Evolutionary conservation across 2,113 vertebrate genomes (phyloP), one percentile per base, ranked within the genome.

Genomic region (Herpailurus yagouaroundi): DNA sequence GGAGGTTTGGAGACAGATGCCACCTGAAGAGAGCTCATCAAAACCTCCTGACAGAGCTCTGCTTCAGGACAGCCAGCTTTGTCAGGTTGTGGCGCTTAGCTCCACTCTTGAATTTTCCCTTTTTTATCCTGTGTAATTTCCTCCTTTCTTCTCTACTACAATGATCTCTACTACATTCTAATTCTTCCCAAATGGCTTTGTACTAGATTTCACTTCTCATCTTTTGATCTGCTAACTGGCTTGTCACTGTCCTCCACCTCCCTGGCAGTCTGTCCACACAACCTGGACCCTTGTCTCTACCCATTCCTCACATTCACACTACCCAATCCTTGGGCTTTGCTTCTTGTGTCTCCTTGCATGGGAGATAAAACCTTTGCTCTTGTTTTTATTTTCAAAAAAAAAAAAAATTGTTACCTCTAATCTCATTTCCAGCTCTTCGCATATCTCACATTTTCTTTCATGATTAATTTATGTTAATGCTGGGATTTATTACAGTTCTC

Each of bases 181-280:
- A 98, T 97, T 97, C 97, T 97, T 97, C 86, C 41, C 81, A 97
- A 98, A 95, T 69, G 91, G 82, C 50, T 98, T 97, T 97, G 63
- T 95, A 92, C 21, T 85, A 68, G 97, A 97, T 23, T 64, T 98
- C 94, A 96, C 97, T 97, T 71, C 33, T 97, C 55, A 94, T 48
- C 89, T 89, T 97, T 64, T 97, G 93, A 97, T 97, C 89, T 87
- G 96, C 25, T 88, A 96, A 98, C 86, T 95, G 86, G 81, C 33
- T 97, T 92, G 97, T 91, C 97, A 91, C 95, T 69, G 10, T 64
- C 50, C 48, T 45, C n/a, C 27, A 1, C 16, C 68, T 19, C 60
- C 91, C 97, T 66, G 85, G 25, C 50, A 80, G 88, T 50, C 57
- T 92, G 55, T 79, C 68, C 77, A 69, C 60, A 89, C 41, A 95